A percentile compares a stretch with the other conserved stretches of the same genome.
Evolutionary conservation across 2,113 vertebrate species (phyloP).

Genomic region (Otolemur garnettii): DNA sequence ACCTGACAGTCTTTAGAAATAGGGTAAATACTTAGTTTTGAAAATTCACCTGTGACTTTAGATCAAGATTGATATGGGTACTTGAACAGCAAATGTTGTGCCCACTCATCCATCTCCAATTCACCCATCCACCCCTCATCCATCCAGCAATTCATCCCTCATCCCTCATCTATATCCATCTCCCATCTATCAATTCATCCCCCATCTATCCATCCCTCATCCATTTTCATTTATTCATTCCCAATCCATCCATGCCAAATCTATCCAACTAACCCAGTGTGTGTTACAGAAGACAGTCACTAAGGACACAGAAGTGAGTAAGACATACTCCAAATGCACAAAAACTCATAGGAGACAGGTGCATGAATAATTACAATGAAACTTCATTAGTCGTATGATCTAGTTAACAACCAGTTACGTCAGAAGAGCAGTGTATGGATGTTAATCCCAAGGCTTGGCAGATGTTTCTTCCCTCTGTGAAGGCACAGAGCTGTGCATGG

Average conservation of each 20-base stretch:
- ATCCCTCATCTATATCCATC: neutral
- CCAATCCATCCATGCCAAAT: neutral
- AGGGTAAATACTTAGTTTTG: neutral
- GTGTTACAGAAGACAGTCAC: neutral
- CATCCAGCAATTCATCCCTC: too few species aligned
- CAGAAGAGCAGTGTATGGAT: constrained; percentile 28
- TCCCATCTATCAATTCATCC: too few species aligned
- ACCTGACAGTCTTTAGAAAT: neutral
- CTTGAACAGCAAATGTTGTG: neutral
- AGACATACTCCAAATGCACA: neutral
- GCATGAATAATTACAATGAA: constrained; percentile 47
- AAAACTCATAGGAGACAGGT: neutral
- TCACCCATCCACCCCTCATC: too few species aligned
- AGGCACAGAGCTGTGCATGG: neutral
- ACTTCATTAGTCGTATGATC: constrained; percentile 51
- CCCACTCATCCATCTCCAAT: too few species aligned
- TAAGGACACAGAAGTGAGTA: neutral
- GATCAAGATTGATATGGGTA: neutral
- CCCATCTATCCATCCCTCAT: neutral
- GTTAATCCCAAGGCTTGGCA: neutral
- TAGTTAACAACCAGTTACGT: neutral
- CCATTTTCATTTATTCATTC: neutral
- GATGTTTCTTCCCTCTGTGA: neutral
- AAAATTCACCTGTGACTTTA: neutral
- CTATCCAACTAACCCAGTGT: neutral